Conservation (phyloP, 2,113 vertebrate species). For the Eubucco bourcierii region DNA sequence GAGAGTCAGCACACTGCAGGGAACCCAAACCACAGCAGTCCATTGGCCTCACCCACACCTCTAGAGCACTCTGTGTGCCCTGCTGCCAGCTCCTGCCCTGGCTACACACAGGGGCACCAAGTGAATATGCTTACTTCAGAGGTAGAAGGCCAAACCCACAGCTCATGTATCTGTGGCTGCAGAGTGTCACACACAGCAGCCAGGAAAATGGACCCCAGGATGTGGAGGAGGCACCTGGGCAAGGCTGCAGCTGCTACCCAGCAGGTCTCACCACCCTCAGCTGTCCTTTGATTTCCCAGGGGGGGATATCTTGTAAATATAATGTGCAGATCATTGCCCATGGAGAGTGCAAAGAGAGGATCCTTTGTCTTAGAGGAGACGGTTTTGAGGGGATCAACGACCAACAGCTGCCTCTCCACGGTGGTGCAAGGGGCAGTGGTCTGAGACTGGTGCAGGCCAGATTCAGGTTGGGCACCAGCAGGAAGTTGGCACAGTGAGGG, state of each 20-base stretch:
- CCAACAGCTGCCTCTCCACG: neutral
- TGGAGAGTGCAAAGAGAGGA: neutral
- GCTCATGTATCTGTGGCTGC: neutral
- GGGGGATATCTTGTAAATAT: neutral
- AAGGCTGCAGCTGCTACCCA: neutral
- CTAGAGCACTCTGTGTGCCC: accelerated
- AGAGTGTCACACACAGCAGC: neutral
- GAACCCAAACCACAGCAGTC: neutral
- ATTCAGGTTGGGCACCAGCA: too few relatives aligned
- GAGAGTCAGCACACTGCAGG: neutral
- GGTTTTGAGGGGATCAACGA: neutral
- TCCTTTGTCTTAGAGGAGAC: neutral
- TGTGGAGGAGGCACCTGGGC: neutral
- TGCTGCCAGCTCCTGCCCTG: neutral
- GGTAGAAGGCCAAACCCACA: neutral
- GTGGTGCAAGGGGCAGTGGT: too few relatives aligned
- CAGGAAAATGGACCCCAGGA: neutral
- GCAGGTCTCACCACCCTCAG: neutral
- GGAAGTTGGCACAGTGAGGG: too few relatives aligned
- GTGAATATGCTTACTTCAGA: neutral
- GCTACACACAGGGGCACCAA: neutral
- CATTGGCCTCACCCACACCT: neutral
- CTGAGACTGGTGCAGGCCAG: too few relatives aligned
- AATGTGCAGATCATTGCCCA: neutral
- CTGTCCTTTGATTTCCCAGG: neutral